A percentile compares a stretch with the other conserved stretches of the same genome.
These are phyloP conservation scores for Poecilus cupreus DNA, from an alignment of 2,888 invertebrate species.

Conservation along the genomic window DNA sequence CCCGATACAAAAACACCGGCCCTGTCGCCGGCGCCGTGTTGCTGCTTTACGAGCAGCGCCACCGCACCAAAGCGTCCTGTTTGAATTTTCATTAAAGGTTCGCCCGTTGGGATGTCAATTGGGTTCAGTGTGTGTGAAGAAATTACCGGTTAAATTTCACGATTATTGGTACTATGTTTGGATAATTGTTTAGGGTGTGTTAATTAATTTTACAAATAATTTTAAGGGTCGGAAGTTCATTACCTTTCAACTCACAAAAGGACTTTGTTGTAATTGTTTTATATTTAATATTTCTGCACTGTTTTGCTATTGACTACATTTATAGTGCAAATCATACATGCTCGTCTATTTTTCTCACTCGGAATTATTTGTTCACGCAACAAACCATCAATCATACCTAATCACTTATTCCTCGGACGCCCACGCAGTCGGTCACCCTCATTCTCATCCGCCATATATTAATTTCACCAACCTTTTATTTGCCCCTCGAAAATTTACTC, in stretches of 20 bases:
- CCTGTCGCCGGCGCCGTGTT: not conserved
- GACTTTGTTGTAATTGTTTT: no score
- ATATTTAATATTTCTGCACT: no score
- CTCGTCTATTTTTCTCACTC: no score
- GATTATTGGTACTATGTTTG: not conserved
- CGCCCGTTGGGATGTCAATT: not conserved
- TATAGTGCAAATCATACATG: no score
- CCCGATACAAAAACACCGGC: conserved; percentile 22
- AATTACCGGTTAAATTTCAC: not conserved
- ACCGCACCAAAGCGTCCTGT: not conserved
- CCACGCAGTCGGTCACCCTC: no score
- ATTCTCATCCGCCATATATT: no score
- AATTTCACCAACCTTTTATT: no score
- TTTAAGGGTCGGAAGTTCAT: not conserved
- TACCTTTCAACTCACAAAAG: not conserved
- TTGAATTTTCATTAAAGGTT: conserved; percentile 43
- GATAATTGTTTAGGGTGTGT: conserved; percentile 1
- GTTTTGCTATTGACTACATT: no score
- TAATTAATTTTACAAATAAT: not conserved
- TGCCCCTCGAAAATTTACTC: no score
- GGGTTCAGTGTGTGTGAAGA: not conserved
- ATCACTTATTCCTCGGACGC: no score
- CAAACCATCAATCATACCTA: no score
- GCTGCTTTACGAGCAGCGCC: not conserved
- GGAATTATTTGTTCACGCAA: no score